phyloP scores from a whole-genome alignment of 2,113 vertebrate species.

The Bostrychus sinensis region DNA sequence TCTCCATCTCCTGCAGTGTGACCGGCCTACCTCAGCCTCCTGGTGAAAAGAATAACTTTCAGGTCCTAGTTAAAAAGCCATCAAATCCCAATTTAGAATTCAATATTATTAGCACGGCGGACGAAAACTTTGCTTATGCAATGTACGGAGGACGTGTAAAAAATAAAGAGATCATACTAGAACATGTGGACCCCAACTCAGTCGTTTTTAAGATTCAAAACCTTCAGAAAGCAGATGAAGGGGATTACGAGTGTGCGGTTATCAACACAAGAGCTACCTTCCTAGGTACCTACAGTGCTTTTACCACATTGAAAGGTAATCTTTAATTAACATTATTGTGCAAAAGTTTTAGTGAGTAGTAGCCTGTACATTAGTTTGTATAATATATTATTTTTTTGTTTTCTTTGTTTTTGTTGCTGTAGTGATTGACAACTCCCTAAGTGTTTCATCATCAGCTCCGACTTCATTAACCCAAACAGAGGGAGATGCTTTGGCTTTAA shows the following conservation, averaged over 20 bases:
- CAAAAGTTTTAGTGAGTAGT: neutral
- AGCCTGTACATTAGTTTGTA: neutral
- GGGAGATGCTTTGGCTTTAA: conserved; percentile 79
- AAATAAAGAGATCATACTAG: conserved; percentile 60
- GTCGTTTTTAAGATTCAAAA: conserved; percentile 75
- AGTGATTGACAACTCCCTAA: conserved; percentile 90
- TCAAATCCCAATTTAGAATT: neutral
- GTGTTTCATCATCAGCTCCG: conserved; percentile 63
- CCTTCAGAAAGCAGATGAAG: conserved; percentile 74
- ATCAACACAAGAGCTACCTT: conserved; percentile 62
- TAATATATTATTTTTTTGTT: neutral
- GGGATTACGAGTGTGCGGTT: conserved; percentile 85
- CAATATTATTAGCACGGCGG: conserved; percentile 75
- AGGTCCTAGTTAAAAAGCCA: conserved; percentile 69
- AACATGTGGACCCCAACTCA: conserved; percentile 58
- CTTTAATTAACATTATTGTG: neutral
- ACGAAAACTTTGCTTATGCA: conserved; percentile 49
- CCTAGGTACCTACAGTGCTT: conserved; percentile 82
- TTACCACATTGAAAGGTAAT: conserved; percentile 80
- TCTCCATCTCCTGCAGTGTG: conserved; percentile 84
- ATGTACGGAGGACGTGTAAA: conserved; percentile 17
- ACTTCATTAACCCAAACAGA: conserved; percentile 64
- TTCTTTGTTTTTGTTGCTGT: conserved; percentile 14
- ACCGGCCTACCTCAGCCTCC: conserved; percentile 70
- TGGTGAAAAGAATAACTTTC: conserved; percentile 66